Percentiles rank a stretch among this genome's conserved stretches.
Evolutionary conservation across 2,113 vertebrate genomes (phyloP).

Genomic region (Percina caprodes): DNA sequence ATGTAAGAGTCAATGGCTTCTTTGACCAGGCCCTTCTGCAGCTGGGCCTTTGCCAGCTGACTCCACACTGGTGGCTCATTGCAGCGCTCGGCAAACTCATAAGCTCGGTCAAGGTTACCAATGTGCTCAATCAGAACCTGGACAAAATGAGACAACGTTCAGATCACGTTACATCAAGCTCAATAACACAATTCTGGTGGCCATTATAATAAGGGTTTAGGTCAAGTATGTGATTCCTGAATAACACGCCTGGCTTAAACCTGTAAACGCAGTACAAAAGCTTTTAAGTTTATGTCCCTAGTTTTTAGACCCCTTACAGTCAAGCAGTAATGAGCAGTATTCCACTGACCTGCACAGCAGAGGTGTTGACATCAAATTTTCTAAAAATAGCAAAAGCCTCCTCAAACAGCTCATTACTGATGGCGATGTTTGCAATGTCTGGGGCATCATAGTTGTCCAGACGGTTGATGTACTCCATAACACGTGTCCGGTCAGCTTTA

Average conservation of each 20-base stretch:
- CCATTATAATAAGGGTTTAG: neutral
- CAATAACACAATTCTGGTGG: neutral
- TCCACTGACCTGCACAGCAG: constrained; percentile 93
- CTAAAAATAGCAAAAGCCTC: constrained; percentile 99
- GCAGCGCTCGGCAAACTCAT: constrained; percentile 98
- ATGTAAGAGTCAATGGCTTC: constrained; percentile 99
- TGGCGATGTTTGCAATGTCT: constrained; percentile 98
- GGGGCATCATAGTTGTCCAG: constrained; percentile 99
- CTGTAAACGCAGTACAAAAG: neutral
- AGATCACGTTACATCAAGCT: neutral
- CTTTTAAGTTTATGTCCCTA: neutral
- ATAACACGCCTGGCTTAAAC: neutral
- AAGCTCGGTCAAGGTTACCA: constrained; percentile 97
- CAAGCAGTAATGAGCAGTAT: neutral
- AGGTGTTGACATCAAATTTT: constrained; percentile 99
- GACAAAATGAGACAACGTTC: constrained; percentile 9
- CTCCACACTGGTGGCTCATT: constrained; percentile 99
- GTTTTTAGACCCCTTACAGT: neutral
- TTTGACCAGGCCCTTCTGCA: constrained; percentile 98
- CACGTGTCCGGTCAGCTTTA: constrained; percentile 97
- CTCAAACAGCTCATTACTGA: constrained; percentile 98
- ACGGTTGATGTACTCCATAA: constrained; percentile 99
- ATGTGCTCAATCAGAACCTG: constrained; percentile 99
- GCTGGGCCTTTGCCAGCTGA: constrained; percentile 98
- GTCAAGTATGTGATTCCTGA: neutral